These are phyloP conservation scores for Baryphthengus martii DNA, from an alignment of 2,113 vertebrate species.

Conservation along the genomic window DNA sequence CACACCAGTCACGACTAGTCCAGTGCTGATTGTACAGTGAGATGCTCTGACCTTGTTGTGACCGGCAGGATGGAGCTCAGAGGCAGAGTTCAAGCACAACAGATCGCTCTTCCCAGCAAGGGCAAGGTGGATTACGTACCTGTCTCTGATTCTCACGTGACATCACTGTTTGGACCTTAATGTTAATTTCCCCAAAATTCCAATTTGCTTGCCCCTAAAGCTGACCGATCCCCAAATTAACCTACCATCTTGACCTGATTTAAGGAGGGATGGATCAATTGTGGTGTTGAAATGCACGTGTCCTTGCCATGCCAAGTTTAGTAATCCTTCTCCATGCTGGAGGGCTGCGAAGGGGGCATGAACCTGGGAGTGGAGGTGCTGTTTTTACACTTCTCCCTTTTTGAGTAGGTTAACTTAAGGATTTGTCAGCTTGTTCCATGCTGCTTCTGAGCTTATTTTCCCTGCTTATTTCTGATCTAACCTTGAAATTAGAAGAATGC, in stretches of 20 bases:
- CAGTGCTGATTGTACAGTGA: background rate
- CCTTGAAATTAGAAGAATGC: background rate
- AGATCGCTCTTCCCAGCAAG: fast-evolving
- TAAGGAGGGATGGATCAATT: background rate
- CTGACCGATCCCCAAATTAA: background rate
- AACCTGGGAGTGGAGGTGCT: background rate
- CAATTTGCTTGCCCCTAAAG: background rate
- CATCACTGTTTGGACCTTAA: background rate
- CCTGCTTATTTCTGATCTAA: background rate
- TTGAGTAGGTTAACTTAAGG: background rate
- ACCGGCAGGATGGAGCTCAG: background rate
- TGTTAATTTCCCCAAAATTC: background rate
- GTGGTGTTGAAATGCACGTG: background rate
- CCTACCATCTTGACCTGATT: background rate
- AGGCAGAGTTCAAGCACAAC: background rate
- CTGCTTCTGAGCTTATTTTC: background rate
- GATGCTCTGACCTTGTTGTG: background rate
- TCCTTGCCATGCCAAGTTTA: background rate
- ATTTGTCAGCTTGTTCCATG: background rate
- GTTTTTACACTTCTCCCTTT: background rate
- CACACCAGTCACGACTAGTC: fast-evolving
- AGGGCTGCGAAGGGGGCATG: background rate
- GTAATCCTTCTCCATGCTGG: background rate
- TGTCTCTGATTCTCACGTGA: background rate
- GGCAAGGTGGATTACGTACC: background rate